A percentile compares a stretch with the other conserved stretches of the same genome.
phyloP scores from a whole-genome alignment of 2,797 vertebrate species.

The Enteromius afrohamiltoni region DNA sequence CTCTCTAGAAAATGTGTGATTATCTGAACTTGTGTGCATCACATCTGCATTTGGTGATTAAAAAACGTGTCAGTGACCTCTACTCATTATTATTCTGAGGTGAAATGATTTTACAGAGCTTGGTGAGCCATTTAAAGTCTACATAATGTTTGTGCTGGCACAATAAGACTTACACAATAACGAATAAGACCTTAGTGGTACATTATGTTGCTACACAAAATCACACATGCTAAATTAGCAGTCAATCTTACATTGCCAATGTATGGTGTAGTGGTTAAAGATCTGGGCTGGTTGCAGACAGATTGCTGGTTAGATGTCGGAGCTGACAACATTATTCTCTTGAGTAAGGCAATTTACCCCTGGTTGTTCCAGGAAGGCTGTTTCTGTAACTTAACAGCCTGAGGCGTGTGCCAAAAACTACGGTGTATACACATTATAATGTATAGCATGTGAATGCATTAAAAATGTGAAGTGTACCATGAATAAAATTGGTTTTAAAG shows the following conservation, averaged over 20 bases:
- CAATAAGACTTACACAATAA: too few relatives aligned
- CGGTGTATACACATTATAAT: neutral
- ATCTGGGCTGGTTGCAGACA: neutral
- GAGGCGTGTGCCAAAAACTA: neutral
- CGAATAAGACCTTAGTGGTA: neutral
- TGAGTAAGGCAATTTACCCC: neutral
- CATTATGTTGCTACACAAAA: neutral
- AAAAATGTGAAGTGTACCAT: neutral
- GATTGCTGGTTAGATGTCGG: neutral
- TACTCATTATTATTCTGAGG: neutral
- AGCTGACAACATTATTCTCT: neutral
- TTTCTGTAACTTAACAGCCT: slow-evolving; percentile 1
- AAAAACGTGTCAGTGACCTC: slow-evolving; percentile 2
- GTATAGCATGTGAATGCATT: neutral
- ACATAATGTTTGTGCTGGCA: neutral
- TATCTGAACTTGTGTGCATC: slow-evolving; percentile 21
- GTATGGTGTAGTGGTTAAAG: neutral
- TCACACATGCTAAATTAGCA: neutral
- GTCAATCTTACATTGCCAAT: neutral
- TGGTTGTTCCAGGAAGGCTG: too few relatives aligned
- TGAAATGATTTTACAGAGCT: neutral
- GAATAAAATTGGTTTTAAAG: neutral
- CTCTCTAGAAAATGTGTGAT: neutral
- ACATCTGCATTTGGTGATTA: slow-evolving; percentile 22
- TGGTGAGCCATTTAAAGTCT: neutral